phyloP scores from a whole-genome alignment of 2,888 invertebrate species.

The Gnatocerus cornutus region DNA sequence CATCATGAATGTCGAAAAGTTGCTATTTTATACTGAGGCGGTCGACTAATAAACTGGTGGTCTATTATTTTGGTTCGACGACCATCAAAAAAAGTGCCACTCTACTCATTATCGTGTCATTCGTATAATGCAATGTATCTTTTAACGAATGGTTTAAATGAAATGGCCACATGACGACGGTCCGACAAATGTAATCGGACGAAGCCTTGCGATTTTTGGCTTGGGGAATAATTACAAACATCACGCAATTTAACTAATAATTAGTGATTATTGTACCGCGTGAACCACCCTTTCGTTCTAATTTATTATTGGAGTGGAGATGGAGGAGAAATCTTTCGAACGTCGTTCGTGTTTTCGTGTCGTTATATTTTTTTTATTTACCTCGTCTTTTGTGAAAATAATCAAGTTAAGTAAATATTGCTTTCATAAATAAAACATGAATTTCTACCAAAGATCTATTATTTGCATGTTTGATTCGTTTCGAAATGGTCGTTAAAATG shows the following conservation, averaged over 20 bases:
- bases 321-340: conserved; percentile 50
- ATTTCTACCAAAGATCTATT: conserved; percentile 68
- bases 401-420: conserved; percentile 71
- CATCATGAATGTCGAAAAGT: conserved; percentile 1
- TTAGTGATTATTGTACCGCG: conserved; percentile 64
- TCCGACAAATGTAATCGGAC: conserved; percentile 56
- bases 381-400: conserved; percentile 65
- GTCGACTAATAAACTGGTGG: too few relatives aligned
- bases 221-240: conserved; percentile 65
- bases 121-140: conserved; percentile 33
- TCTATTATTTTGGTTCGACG: too few relatives aligned
- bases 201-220: conserved; percentile 62
- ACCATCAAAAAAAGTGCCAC: too few relatives aligned
- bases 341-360: conserved; percentile 65
- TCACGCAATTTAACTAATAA: conserved; percentile 69
- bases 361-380: conserved; percentile 62
- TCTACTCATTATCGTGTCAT: too few relatives aligned
- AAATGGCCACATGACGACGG: conserved; percentile 54
- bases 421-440: conserved; percentile 71
- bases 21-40: not conserved
- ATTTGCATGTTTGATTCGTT: conserved; percentile 71
- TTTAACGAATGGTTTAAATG: conserved; percentile 52
- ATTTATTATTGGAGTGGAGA: conserved; percentile 56
- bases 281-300: conserved; percentile 57
- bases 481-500: conserved; percentile 61